Conservation (phyloP, 2,113 vertebrate genomes). For the Psilopogon haemacephalus region DNA sequence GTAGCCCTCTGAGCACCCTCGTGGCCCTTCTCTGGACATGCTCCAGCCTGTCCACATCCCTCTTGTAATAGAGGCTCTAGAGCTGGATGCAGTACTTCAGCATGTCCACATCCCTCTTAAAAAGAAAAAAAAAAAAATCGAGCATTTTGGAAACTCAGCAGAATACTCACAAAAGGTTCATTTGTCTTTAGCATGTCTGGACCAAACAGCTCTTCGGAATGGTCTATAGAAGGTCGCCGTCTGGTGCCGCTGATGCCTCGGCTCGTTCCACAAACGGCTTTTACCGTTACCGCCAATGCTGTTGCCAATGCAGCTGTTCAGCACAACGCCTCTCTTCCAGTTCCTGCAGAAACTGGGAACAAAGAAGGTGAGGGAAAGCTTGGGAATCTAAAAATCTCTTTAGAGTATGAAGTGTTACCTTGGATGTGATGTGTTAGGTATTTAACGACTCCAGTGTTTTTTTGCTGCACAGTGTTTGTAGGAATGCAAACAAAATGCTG, state of each 20-base stretch:
- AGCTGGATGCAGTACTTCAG: too few relatives aligned
- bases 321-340: slow-evolving; percentile 90
- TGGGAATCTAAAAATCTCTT: background rate
- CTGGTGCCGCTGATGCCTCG: slow-evolving; percentile 96
- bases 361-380: slow-evolving; percentile 87
- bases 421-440: background rate
- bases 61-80: too few relatives aligned
- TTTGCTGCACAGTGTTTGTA: background rate
- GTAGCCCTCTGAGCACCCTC: too few relatives aligned
- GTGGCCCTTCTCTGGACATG: too few relatives aligned
- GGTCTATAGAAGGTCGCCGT: slow-evolving; percentile 96
- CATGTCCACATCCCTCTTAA: too few relatives aligned
- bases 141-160: background rate
- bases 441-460: background rate
- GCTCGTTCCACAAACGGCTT: slow-evolving; percentile 95
- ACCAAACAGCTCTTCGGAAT: slow-evolving; percentile 95
- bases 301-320: slow-evolving; percentile 90
- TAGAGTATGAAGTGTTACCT: background rate
- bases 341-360: slow-evolving; percentile 93
- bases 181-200: slow-evolving; percentile 91
- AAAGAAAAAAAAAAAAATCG: too few relatives aligned
- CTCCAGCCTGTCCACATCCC: too few relatives aligned
- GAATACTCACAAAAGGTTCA: background rate
- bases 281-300: slow-evolving; percentile 92
- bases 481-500: background rate